These are phyloP conservation scores for Clarias platycephalus DNA, from an alignment of 2,797 vertebrate species.

Conservation along the genomic window DNA sequence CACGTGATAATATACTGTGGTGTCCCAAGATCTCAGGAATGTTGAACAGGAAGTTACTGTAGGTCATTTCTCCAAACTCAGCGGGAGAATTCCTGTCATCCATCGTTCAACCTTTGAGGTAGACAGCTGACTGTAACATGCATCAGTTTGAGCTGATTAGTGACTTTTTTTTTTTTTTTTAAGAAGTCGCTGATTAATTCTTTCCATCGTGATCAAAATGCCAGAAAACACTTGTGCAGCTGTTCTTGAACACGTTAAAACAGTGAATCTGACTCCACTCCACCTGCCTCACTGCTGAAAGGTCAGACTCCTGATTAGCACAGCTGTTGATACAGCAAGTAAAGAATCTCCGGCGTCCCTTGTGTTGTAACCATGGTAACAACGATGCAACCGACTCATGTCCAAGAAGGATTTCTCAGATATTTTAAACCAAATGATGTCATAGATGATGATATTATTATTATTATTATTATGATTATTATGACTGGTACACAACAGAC, in stretches of 20 bases:
- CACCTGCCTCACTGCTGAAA: neutral
- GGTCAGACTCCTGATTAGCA: conserved; percentile 15
- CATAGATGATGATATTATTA: neutral
- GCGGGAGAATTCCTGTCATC: conserved; percentile 65
- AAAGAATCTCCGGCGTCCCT: neutral
- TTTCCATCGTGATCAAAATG: neutral
- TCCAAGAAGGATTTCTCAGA: neutral
- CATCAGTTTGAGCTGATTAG: neutral
- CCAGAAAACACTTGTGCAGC: neutral
- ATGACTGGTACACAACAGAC: neutral
- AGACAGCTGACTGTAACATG: neutral
- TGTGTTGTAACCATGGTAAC: neutral
- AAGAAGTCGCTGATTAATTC: neutral
- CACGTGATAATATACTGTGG: neutral
- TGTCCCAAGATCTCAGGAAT: conserved; percentile 90
- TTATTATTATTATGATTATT: conserved; percentile 11
- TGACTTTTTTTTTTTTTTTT: too few relatives aligned
- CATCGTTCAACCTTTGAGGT: neutral
- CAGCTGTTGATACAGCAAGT: neutral
- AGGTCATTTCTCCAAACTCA: conserved; percentile 92
- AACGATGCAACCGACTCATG: neutral
- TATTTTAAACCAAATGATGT: neutral
- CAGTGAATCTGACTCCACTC: neutral
- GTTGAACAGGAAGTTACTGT: conserved; percentile 93
- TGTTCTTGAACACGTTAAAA: neutral